Percentiles rank a stretch among this genome's conserved stretches.
Evolutionary conservation across 2,888 invertebrate genomes (phyloP).

Genomic region (Caenorhabditis macrosperma): DNA sequence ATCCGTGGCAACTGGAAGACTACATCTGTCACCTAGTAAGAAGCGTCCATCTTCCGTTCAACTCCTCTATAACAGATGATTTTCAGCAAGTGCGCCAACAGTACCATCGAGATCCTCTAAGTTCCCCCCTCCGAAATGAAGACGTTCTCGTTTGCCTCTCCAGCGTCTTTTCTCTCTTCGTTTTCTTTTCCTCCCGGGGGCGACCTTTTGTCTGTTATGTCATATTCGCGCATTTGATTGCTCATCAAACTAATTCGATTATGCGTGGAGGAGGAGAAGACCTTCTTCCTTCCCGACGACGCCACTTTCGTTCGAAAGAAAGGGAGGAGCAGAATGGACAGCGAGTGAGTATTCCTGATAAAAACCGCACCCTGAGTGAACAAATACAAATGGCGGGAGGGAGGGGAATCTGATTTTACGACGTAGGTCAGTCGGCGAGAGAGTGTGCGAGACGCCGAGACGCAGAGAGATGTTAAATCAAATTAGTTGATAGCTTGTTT

Average conservation of each 20-base stretch:
- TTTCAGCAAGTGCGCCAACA: slow-evolving; percentile 49
- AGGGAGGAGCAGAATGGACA: slow-evolving; percentile 35
- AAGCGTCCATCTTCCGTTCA: not conserved
- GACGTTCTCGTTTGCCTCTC: slow-evolving; percentile 8
- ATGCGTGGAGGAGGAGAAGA: slow-evolving; percentile 26
- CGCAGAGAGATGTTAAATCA: slow-evolving; percentile 41
- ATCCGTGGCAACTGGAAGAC: slow-evolving; percentile 48
- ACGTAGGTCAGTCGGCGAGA: slow-evolving; percentile 26
- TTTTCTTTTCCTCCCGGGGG: not conserved
- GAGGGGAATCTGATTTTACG: slow-evolving; percentile 38
- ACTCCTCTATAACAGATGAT: not conserved
- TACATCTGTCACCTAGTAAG: slow-evolving; percentile 37
- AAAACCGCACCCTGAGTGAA: slow-evolving; percentile 39
- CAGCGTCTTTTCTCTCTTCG: too few species aligned
- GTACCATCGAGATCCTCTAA: slow-evolving; percentile 29
- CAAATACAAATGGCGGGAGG: slow-evolving; percentile 21
- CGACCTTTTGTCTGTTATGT: slow-evolving; percentile 55
- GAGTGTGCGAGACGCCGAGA: slow-evolving; percentile 22
- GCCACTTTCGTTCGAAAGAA: slow-evolving; percentile 6
- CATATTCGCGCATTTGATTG: slow-evolving; percentile 53
- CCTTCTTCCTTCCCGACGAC: not conserved
- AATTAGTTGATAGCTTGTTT: slow-evolving; percentile 54
- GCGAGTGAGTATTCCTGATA: slow-evolving; percentile 30
- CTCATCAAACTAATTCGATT: slow-evolving; percentile 56
- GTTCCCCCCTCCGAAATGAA: slow-evolving; percentile 27